These are phyloP conservation scores for Chrysoperla carnea DNA, from an alignment of 1,140 invertebrate species.

Conservation along the genomic window DNA sequence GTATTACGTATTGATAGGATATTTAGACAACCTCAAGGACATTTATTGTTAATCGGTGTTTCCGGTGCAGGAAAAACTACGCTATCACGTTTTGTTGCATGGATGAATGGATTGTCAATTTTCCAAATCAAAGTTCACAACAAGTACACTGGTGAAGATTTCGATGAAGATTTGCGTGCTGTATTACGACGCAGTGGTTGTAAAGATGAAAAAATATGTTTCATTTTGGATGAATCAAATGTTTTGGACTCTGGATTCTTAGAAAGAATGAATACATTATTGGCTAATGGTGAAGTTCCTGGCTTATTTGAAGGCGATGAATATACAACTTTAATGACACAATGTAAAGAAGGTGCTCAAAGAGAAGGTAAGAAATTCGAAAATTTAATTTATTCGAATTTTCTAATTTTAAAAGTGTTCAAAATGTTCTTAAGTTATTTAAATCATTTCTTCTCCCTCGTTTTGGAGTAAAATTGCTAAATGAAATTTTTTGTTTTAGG, in stretches of 20 bases:
- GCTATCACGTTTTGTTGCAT: slow-evolving; percentile 94
- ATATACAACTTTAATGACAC: slow-evolving; percentile 97
- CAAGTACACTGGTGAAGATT: slow-evolving; percentile 96
- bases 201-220: slow-evolving; percentile 97
- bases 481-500: slow-evolving; percentile 20
- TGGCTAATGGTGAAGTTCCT: slow-evolving; percentile 98
- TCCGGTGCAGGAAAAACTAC: slow-evolving; percentile 98
- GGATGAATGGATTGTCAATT: slow-evolving; percentile 98
- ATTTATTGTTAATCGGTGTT: slow-evolving; percentile 90
- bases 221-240: slow-evolving; percentile 98
- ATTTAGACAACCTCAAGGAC: slow-evolving; percentile 96
- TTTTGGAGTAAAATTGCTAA: no score
- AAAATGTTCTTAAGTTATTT: no score
- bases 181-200: slow-evolving; percentile 90
- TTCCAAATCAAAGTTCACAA: slow-evolving; percentile 99
- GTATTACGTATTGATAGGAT: slow-evolving; percentile 96
- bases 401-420: no score
- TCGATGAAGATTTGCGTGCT: slow-evolving; percentile 93
- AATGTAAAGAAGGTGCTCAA: slow-evolving; percentile 98
- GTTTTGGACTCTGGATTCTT: slow-evolving; percentile 97
- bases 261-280: slow-evolving; percentile 96
- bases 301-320: slow-evolving; percentile 90
- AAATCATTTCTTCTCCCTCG: no score
- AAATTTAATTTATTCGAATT: not conserved
- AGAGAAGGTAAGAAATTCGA: slow-evolving; percentile 45